These are phyloP conservation scores for Arctopsyche grandis DNA, from an alignment of 1,140 invertebrate genomes.

Conservation along the genomic window DNA sequence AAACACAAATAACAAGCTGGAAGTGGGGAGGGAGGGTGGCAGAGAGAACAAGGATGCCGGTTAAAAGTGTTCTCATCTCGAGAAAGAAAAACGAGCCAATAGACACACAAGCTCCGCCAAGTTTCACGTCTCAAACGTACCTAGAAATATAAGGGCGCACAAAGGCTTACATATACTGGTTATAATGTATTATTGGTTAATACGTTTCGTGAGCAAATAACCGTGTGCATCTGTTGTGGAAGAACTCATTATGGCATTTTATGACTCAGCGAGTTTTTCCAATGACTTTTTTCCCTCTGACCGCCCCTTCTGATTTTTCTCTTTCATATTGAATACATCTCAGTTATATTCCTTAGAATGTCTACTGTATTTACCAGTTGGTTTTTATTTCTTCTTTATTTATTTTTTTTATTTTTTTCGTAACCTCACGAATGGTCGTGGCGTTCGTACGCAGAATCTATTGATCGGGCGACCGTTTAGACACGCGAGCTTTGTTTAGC, in stretches of 20 bases:
- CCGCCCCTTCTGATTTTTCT: neutral
- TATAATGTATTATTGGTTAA: neutral
- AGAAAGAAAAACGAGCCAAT: constrained; percentile 19
- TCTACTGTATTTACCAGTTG: neutral
- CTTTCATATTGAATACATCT: neutral
- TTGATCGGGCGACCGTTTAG: constrained; percentile 11
- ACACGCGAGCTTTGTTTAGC: constrained; percentile 31
- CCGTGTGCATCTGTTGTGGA: neutral
- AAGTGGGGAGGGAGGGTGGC: neutral
- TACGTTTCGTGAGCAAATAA: neutral
- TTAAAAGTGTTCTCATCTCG: constrained; percentile 24
- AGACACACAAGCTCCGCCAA: neutral
- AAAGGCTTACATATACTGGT: neutral
- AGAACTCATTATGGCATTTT: neutral
- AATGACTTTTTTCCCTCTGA: neutral
- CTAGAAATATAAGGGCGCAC: neutral
- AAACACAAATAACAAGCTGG: constrained; percentile 28
- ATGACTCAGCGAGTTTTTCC: constrained; percentile 13
- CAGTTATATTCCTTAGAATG: neutral
- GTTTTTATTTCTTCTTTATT: neutral
- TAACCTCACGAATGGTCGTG: neutral
- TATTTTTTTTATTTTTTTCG: neutral
- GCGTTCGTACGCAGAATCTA: constrained; percentile 28
- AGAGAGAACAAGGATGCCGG: neutral
- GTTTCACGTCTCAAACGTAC: neutral